A percentile compares a stretch with the other conserved stretches of the same genome.
These are phyloP conservation scores for Drosophila orena DNA, from an alignment of 1,140 invertebrate species.

Conservation along the genomic window DNA sequence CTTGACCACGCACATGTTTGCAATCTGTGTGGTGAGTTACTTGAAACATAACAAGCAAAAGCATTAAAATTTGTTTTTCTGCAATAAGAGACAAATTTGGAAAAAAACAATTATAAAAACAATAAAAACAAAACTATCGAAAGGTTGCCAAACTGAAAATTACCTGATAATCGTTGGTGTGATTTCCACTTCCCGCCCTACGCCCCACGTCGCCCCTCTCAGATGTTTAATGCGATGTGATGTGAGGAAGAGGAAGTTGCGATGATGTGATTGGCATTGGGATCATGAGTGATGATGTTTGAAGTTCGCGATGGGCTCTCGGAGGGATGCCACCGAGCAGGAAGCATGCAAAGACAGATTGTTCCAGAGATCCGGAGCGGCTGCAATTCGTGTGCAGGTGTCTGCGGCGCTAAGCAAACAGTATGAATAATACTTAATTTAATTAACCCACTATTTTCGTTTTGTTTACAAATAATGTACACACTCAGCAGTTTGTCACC, in stretches of 20 bases:
- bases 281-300: constrained; percentile 48
- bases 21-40: constrained; percentile 77
- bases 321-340: constrained; percentile 38
- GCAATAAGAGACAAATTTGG: constrained; percentile 77
- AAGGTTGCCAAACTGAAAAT: constrained; percentile 65
- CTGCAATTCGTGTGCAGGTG: constrained; percentile 65
- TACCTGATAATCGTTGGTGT: constrained; percentile 79
- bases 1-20: constrained; percentile 74
- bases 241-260: constrained; percentile 53
- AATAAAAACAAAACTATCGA: constrained; percentile 48
- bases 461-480: constrained; percentile 64
- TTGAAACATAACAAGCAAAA: constrained; percentile 54
- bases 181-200: constrained; percentile 77
- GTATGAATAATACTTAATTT: constrained; percentile 83
- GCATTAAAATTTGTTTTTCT: constrained; percentile 76
- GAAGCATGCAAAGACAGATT: constrained; percentile 32
- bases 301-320: constrained; percentile 41
- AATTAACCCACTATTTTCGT: constrained; percentile 77
- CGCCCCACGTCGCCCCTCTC: constrained; percentile 60
- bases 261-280: constrained; percentile 55
- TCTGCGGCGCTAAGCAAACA: constrained; percentile 79
- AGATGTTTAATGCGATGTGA: constrained; percentile 51
- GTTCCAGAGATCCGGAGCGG: constrained; percentile 36
- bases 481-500: constrained; percentile 53
- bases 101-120: constrained; percentile 43